Conservation (phyloP, 2,113 vertebrate genomes). For the Petaurus breviceps region DNA sequence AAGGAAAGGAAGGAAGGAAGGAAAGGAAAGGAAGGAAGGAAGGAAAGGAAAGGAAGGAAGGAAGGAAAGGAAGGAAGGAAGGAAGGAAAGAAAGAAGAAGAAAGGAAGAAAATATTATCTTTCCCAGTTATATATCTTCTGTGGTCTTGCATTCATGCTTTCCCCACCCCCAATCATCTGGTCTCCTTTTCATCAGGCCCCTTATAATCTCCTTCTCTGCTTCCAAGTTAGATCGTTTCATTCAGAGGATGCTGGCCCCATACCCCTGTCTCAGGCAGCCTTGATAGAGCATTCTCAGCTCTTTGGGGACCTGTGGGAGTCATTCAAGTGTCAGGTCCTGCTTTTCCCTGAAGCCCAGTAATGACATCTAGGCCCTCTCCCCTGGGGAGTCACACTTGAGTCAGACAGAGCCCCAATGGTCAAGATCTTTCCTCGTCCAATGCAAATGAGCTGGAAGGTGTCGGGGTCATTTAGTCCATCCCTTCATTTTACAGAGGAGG, state of each 20-base stretch:
- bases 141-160: neutral
- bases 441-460: neutral
- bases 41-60: neutral
- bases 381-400: no score
- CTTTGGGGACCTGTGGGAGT: neutral
- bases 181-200: neutral
- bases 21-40: accelerated
- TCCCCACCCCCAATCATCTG: neutral
- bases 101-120: neutral
- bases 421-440: neutral
- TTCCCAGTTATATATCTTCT: neutral
- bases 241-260: neutral
- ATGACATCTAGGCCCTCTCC: neutral
- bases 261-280: neutral
- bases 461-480: neutral
- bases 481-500: neutral
- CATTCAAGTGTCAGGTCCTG: neutral
- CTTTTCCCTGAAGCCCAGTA: neutral
- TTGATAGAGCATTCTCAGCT: neutral
- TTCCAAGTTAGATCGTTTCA: neutral
- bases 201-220: neutral
- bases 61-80: neutral
- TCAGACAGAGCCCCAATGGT: neutral
- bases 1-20: no score
- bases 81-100: no score